Base-by-base conservation (phyloP, 2,888 invertebrate genomes). In the Epirrhoe tristata region DNA sequence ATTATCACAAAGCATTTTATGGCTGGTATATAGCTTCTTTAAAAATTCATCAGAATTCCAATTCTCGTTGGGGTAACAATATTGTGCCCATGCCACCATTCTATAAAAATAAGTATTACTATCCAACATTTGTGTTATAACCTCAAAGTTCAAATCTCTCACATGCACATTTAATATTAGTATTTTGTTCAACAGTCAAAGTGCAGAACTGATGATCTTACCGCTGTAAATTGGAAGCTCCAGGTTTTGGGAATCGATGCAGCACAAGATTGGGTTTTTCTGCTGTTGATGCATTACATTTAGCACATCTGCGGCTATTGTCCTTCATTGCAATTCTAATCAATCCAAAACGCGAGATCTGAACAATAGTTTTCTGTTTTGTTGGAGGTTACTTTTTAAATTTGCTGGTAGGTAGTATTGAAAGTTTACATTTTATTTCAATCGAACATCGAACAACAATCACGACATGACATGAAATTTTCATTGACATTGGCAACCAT, bases 201-300 rank as follows among this genome's bases (percentile, higher is more conserved):
- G n/a, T n/a, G 48, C 16, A 14, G 16, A 6, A 5, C 46, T 46
- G 6, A 14, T 6, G 46, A 46, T 16, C 48, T 16, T 48, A 48
- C 48, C 48, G 48, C 48, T 48, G 6, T 16, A 48, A 46, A 48
- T 48, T 48, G 16, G 0, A 0, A 48, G 48, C 16, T 48, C 48
- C 48, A 16, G 48, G 48, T 48, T 53, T 53, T 53, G 32, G 31
- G 6, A 52, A 52, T 12, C 31, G 52, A 24, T 48, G 48, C 48
- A 48, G 48, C 16, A 14, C 14, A 48, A 48, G 48, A 48, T 48
- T 48, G 16, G 48, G 85, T 67, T 0, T 79, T 78, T 34, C 86
- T 77, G 70, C 91, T 91, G 67, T 86, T 91, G 71, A 88, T 48
- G 48, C 16, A 14, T 48, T 48, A 16, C 48, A 48, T 48, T 16